Percentiles rank a stretch among this genome's conserved stretches.
These are phyloP conservation scores for Turdus rufiventris DNA, from an alignment of 2,113 vertebrate genomes.

Conservation along the genomic window DNA sequence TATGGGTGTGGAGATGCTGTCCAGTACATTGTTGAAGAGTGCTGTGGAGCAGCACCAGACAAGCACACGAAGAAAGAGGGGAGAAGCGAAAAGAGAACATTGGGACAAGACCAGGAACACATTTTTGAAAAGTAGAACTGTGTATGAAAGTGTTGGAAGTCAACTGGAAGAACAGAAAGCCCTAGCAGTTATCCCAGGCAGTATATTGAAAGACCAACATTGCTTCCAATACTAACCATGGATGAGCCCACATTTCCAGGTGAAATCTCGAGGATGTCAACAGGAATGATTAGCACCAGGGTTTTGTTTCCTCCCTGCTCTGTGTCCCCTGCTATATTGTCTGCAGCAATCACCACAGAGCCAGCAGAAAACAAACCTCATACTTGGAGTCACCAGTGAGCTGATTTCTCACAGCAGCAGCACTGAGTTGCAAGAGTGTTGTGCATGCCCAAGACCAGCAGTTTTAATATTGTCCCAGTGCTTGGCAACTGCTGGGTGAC, in stretches of 20 bases:
- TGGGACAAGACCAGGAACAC: not conserved
- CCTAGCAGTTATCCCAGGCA: not conserved
- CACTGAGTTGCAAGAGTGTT: not conserved
- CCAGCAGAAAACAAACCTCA: not conserved
- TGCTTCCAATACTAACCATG: not conserved
- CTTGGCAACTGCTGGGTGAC: not conserved
- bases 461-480: not conserved
- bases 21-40: not conserved
- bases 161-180: not conserved
- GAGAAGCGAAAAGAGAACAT: not conserved
- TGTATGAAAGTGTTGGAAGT: not conserved
- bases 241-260: not conserved
- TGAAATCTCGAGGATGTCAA: not conserved
- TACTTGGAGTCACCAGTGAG: not conserved
- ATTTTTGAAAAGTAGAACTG: not conserved
- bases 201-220: not conserved
- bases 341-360: not conserved
- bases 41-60: not conserved
- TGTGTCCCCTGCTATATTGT: rapidly evolving
- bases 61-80: not conserved
- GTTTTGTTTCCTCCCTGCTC: not conserved
- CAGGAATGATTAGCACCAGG: not conserved
- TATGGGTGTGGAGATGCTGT: not conserved
- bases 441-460: not conserved
- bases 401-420: not conserved